These are phyloP conservation scores for Branchellion lobata DNA, from an alignment of 2,888 invertebrate genomes.

Conservation along the genomic window DNA sequence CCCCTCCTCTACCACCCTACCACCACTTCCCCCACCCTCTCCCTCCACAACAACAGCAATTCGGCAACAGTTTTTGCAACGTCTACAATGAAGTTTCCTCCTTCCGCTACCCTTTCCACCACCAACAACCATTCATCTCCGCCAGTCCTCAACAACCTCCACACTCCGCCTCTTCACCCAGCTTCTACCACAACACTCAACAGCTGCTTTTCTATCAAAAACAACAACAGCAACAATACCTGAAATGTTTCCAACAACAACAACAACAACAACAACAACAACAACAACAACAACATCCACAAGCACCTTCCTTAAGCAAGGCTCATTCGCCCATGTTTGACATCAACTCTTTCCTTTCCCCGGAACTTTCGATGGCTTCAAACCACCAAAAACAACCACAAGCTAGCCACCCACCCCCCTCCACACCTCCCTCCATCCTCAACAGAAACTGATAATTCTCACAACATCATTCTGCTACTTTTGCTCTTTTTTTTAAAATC, in stretches of 20 bases:
- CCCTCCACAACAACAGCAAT: slow-evolving; percentile 21
- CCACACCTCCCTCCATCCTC: background rate
- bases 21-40: background rate
- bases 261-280: background rate
- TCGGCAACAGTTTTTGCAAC: slow-evolving; percentile 14
- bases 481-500: background rate
- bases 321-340: background rate
- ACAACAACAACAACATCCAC: background rate
- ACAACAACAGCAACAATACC: slow-evolving; percentile 8
- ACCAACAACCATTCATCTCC: background rate
- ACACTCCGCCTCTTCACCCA: background rate
- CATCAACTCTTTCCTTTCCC: background rate
- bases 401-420: background rate
- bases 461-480: background rate
- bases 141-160: background rate
- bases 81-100: background rate
- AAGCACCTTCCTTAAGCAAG: no score
- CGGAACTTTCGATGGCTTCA: no score
- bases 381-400: no score
- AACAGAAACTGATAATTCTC: background rate
- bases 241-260: slow-evolving; percentile 10
- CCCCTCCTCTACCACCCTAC: background rate
- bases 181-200: slow-evolving; percentile 13
- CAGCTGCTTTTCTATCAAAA: slow-evolving; percentile 2
- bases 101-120: background rate